phyloP scores from a whole-genome alignment of 92 coral and sea anemone genomes.

The Galaxea fascicularis region DNA sequence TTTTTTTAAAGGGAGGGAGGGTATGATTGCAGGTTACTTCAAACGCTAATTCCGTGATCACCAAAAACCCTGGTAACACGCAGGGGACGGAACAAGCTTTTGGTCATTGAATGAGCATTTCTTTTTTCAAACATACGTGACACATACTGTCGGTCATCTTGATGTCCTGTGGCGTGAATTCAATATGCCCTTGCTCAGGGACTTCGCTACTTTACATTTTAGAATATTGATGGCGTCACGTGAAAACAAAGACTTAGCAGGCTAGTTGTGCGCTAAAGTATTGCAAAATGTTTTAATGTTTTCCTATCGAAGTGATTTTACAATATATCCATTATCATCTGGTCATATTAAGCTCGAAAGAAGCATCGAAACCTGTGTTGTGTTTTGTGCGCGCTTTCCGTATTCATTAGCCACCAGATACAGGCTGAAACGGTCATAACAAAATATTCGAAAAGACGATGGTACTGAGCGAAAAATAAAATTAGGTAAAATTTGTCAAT shows the following conservation, averaged over 20 bases:
- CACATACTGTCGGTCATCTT: too few species aligned
- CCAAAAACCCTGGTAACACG: constrained; percentile 4
- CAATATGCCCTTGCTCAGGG: neutral
- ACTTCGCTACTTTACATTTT: neutral
- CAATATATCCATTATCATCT: too few species aligned
- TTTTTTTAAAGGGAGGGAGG: too few species aligned
- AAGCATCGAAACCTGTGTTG: neutral
- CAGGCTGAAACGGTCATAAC: neutral
- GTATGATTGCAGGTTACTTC: neutral
- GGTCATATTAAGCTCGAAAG: too few species aligned
- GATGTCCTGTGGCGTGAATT: too few species aligned
- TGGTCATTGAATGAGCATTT: neutral
- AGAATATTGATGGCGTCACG: neutral
- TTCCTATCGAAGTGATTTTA: neutral
- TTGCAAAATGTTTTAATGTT: neutral
- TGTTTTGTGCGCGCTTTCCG: neutral
- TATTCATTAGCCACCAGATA: neutral
- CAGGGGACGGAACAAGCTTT: constrained; percentile 1
- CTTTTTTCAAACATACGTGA: too few species aligned
- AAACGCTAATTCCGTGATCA: neutral
- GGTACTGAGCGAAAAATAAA: too few species aligned
- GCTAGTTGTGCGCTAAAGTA: neutral
- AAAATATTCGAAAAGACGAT: neutral
- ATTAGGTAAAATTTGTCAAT: neutral
- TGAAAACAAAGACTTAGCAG: neutral